Evolutionary conservation across 2,888 invertebrate genomes (phyloP), one percentile per base, ranked within the genome.

Genomic region (Callyntrura guangdongensis): DNA sequence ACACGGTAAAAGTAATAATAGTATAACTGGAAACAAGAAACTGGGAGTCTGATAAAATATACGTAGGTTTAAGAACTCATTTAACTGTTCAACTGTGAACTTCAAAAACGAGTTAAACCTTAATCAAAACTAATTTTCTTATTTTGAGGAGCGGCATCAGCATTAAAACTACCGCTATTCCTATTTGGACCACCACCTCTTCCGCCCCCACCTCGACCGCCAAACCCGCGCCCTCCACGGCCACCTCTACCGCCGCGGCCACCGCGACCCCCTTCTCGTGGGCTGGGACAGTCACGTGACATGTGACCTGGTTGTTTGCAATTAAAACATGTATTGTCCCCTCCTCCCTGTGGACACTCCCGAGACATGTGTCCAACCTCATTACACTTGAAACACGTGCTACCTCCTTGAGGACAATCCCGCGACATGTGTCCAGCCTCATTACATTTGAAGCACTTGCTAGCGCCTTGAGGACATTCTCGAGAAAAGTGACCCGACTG

Each of bases 71-170:
- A 1, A 25, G 5, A 9, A 36, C 11, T 56, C 56, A 53, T 49
- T 69, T 2, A 20, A 25, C n/a, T n/a, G 45, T 36, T 45, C n/a
- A n/a, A 56, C 61, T 17, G 61, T 61, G 45, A 17, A 9, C 17
- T 25, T 72, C 25, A 25, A 64, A 5, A 72, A 14, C 12, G 3
- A 1, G 17, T 4, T 11, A 6, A 12, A 45, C 11, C 27, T 97
- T 93, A 92, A 61, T 94, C 94, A 95, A 97, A 97, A 86, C 96
- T 96, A 91, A 97, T 97, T 95, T 97, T 97, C 95, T 97, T 97
- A 95, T 97, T 97, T 95, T 97, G 96, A 91, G 95, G 93, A n/a
- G 96, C 91, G 45, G 92, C 86, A 72, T 67, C 77, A 45, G 88
- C 89, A 67, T 91, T 93, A 67, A 93, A 93, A 45, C 92, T 89